Evolutionary conservation across 2,888 invertebrate genomes (phyloP), one percentile per base, ranked within the genome.

Genomic region (Drosophila histrio): DNA sequence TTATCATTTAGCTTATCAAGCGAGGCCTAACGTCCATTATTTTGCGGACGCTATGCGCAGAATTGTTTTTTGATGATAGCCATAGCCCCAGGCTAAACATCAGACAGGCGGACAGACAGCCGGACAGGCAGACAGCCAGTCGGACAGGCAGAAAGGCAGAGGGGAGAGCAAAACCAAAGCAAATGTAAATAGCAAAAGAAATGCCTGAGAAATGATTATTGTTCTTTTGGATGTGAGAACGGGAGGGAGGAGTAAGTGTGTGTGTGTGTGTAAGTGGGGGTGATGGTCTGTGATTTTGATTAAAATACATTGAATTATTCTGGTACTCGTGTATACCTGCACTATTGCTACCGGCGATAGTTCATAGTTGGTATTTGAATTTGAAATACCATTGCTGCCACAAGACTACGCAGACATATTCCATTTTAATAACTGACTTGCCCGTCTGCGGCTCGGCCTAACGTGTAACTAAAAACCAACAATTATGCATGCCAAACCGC

Each of bases 1-100:
- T 84, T 84, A 84, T 84, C 83, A 87, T 87, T 84, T 81, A 84
- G 82, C 82, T 86, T 83, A 83, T 83, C 82, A 83, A 83, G 78
- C 71, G 61, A 80, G 79, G 86, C 86, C 82, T 83, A 83, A 76
- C 86, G 86, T 83, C 82, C 86, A 83, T 83, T 83, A 86, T 83
- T 79, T 70, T 86, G 83, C 73, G 80, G 76, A 86, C 78, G 83
- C 86, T 73, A 72, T 73, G 80, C 76, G 73, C 78, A 69, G 82
- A 86, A 83, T 83, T 86, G 82, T 83, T 86, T 86, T 83, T 86
- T 86, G 86, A 83, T 83, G 82, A 83, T 86, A 80, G 76, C 72
- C 75, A 62, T 44, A 56, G 71, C 70, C 71, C 39, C 49, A n/a
- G 43, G 72, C 65, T 21, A 44, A 46, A 44, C 57, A 26, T 13